Conservation (phyloP, 2,888 invertebrate species). For the Pollenia griseotomentosa region DNA sequence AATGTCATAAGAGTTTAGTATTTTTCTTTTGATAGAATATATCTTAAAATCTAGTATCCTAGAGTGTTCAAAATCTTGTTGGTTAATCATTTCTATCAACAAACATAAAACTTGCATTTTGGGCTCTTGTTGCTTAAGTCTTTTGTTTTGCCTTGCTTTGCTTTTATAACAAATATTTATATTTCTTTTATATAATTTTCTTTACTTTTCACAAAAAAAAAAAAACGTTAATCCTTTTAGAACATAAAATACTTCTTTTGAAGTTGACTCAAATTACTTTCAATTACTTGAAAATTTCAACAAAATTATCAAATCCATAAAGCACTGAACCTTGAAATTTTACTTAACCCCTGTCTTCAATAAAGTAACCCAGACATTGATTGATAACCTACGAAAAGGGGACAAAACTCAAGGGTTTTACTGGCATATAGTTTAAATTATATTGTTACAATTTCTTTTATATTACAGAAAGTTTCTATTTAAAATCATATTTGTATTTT, state of each 20-base stretch:
- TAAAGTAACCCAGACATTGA: slow-evolving; percentile 31
- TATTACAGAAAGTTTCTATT: neutral
- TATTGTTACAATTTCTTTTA: slow-evolving; percentile 34
- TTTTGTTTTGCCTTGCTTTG: slow-evolving; percentile 7
- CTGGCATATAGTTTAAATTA: slow-evolving; percentile 1
- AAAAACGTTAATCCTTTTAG: slow-evolving; percentile 20
- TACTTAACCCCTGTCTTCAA: neutral
- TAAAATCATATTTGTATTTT: neutral
- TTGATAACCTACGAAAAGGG: slow-evolving; percentile 44
- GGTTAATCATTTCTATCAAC: too few species aligned
- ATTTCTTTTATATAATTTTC: neutral
- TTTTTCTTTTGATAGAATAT: too few species aligned
- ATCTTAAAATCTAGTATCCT: too few species aligned
- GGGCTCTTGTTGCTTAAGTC: slow-evolving; percentile 15
- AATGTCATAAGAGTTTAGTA: too few species aligned
- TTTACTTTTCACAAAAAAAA: neutral
- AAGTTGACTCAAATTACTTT: slow-evolving; percentile 70
- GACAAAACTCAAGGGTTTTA: slow-evolving; percentile 16
- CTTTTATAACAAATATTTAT: slow-evolving; percentile 17
- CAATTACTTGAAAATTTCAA: slow-evolving; percentile 52
- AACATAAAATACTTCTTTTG: neutral
- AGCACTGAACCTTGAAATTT: slow-evolving; percentile 31
- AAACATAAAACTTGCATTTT: too few species aligned
- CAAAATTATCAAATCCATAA: slow-evolving; percentile 25
- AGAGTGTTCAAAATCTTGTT: too few species aligned